Evolutionary conservation across 2,888 invertebrate species (phyloP), one percentile per base, ranked within the genome.

Genomic region (Macaria liturata): DNA sequence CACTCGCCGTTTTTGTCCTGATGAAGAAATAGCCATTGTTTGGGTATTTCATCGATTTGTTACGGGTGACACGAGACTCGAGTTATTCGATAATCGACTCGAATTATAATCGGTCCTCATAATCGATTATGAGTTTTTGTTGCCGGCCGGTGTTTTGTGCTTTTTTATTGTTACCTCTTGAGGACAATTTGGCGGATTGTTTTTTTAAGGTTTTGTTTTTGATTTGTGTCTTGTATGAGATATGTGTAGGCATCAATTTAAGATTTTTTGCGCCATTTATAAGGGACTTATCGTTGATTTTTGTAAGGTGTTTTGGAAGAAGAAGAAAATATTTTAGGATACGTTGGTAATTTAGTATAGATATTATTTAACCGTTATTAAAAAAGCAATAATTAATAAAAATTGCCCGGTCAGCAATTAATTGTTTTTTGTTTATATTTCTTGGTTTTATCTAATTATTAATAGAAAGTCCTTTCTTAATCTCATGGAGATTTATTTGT

Each of bases 1-100:
- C 75, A 79, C 76, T 78, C 75, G 78, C 78, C 75, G 86, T 86
- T 87, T 87, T 86, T 88, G 88, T 89, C 81, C 78, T 86, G 87
- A 88, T 88, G 85, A 88, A 89, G 88, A 85, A 89, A 88, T 87
- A 83, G 82, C 59, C 76, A 88, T 88, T 88, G 87, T 88, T 81
- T 82, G 76, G 71, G 78, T 72, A 67, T 75, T 69, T 67, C 63
- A 72, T 67, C 81, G 84, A 87, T 90, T 86, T 76, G 88, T 84
- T 78, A 78, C 81, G 83, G 86, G 84, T 86, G 90, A 89, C 90
- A 88, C 80, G 77, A 75, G 74, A 72, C 74, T 70, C 69, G 72
- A 75, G 72, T 78, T 79, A 80, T 81, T 77, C 78, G 80, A 80
- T 86, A 87, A 88, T 87, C 89, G 88, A 83, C 83, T 84, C 82